Conservation (phyloP, 2,797 vertebrate species). For the Amazonetta brasiliensis region DNA sequence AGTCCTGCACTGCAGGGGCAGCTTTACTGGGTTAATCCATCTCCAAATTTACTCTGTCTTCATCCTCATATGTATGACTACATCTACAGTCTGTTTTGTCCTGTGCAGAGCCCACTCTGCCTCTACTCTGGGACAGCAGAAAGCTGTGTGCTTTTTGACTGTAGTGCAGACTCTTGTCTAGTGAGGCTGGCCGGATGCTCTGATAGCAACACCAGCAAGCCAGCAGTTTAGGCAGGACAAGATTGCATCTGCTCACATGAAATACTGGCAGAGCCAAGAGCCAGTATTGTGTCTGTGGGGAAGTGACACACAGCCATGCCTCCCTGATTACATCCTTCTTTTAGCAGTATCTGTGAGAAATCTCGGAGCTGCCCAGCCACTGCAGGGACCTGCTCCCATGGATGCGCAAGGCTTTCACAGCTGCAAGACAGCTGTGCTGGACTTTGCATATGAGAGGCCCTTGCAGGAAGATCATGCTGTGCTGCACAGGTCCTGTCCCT, state of each 20-base stretch:
- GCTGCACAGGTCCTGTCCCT: not conserved
- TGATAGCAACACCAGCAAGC: not conserved
- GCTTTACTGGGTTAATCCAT: not conserved
- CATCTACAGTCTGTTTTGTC: not conserved
- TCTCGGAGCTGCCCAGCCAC: not conserved
- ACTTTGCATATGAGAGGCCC: too few species aligned
- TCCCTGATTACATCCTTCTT: not conserved
- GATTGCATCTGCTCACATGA: not conserved
- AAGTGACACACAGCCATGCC: accelerated
- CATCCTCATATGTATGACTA: accelerated
- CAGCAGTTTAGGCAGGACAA: not conserved
- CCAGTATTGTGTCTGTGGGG: not conserved
- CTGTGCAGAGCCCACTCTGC: not conserved
- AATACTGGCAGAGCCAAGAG: not conserved
- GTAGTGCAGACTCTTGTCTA: not conserved
- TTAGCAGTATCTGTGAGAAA: not conserved
- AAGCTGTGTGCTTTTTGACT: not conserved
- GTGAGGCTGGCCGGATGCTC: not conserved
- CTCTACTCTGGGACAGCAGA: not conserved
- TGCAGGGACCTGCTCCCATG: not conserved
- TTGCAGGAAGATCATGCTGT: too few species aligned
- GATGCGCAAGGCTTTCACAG: too few species aligned
- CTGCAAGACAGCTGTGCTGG: not conserved
- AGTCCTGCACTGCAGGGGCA: not conserved
- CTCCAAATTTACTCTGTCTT: not conserved